Conservation (phyloP, 2,888 invertebrate species). For the Drosophila flavopinicola region DNA sequence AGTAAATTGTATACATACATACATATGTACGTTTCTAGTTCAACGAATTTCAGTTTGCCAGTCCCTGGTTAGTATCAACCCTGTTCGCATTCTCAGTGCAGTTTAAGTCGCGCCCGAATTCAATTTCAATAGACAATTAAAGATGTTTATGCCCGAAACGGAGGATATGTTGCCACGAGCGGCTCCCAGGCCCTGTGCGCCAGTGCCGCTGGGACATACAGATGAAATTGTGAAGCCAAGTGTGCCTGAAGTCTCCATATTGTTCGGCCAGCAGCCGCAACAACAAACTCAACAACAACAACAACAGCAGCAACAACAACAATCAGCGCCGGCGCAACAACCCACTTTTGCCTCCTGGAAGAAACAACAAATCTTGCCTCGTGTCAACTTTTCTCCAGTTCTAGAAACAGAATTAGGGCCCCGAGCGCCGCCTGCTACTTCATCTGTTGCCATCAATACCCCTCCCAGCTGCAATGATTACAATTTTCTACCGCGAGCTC, state of each 20-base stretch:
- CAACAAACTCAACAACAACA: constrained; percentile 18
- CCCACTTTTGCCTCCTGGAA: constrained; percentile 78
- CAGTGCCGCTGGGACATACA: constrained; percentile 46
- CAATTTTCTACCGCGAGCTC: constrained; percentile 43
- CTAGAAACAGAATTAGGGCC: constrained; percentile 59
- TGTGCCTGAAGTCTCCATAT: constrained; percentile 76
- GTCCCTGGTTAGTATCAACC: constrained; percentile 12
- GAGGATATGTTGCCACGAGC: constrained; percentile 82
- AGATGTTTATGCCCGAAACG: constrained; percentile 80
- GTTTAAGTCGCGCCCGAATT: constrained; percentile 54
- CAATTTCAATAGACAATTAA: constrained; percentile 39
- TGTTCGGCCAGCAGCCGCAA: constrained; percentile 61
- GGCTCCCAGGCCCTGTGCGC: constrained; percentile 78
- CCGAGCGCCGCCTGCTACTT: constrained; percentile 16
- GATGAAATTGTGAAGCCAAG: constrained; percentile 61
- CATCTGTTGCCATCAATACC: constrained; percentile 16
- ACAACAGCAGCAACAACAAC: constrained; percentile 25
- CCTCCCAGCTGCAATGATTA: constrained; percentile 46
- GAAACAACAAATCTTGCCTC: constrained; percentile 80
- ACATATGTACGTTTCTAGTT: background rate
- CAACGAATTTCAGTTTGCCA: background rate
- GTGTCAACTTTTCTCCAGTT: constrained; percentile 68
- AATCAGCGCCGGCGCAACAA: constrained; percentile 5
- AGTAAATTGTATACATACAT: background rate
- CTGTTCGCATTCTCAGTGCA: constrained; percentile 26